Percentiles rank a stretch among this genome's conserved stretches.
Evolutionary conservation across 2,113 vertebrate species (phyloP).

Genomic region (Quiscalus mexicanus): DNA sequence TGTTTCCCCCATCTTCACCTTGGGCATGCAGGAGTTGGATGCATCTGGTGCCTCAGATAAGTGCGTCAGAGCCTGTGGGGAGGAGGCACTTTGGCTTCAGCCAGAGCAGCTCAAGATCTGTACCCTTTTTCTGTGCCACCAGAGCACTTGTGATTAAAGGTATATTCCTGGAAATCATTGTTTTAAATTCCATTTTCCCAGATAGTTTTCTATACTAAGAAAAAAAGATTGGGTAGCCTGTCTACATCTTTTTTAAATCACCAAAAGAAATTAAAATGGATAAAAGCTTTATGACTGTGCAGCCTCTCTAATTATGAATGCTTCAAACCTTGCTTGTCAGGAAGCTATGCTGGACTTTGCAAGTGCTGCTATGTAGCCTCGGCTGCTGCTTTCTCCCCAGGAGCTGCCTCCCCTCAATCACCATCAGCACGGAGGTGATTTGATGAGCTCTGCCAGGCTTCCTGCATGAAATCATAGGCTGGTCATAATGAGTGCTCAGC

Average conservation of each 20-base stretch:
- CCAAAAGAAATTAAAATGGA: neutral
- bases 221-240: neutral
- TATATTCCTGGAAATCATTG: neutral
- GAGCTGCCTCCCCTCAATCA: neutral
- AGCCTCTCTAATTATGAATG: neutral
- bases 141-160: neutral
- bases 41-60: neutral
- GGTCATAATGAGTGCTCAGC: neutral
- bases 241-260: neutral
- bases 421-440: neutral
- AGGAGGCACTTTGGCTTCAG: neutral
- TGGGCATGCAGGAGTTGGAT: neutral
- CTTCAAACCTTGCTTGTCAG: neutral
- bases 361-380: rapidly evolving
- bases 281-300: neutral
- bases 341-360: neutral
- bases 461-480: neutral
- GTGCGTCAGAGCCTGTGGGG: rapidly evolving
- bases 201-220: neutral
- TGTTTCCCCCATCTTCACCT: neutral
- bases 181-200: neutral
- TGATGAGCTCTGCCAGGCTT: neutral
- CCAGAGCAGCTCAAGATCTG: neutral
- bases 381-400: neutral
- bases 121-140: neutral